These are phyloP conservation scores for Drosophila willistoni DNA, from an alignment of 1,140 invertebrate genomes.

Conservation along the genomic window DNA sequence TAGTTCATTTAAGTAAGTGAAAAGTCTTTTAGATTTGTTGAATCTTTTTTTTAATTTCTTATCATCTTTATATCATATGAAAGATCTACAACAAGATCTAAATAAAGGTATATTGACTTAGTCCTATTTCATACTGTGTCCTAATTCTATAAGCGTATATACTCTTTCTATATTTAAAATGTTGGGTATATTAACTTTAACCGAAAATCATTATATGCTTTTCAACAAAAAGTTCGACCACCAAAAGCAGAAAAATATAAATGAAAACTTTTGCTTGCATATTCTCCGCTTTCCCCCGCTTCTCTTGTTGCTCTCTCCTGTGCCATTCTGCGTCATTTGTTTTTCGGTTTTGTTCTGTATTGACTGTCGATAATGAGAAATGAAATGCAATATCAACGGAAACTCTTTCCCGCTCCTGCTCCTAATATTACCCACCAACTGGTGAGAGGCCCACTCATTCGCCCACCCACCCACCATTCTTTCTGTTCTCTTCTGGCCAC, in stretches of 20 bases:
- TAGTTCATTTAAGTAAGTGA: too few species aligned
- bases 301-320: neutral
- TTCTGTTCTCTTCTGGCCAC: neutral
- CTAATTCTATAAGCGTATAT: neutral
- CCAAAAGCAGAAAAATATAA: conserved; percentile 27
- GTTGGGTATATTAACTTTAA: neutral
- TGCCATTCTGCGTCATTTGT: neutral
- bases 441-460: too few species aligned
- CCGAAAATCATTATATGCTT: conserved; percentile 12
- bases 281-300: conserved; percentile 24
- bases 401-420: neutral
- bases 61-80: too few species aligned
- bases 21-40: too few species aligned
- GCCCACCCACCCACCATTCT: neutral
- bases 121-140: too few species aligned
- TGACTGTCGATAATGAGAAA: conserved; percentile 77
- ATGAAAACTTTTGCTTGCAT: conserved; percentile 65
- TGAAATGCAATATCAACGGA: conserved; percentile 57
- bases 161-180: neutral
- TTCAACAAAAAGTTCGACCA: neutral
- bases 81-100: too few species aligned
- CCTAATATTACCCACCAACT: too few species aligned
- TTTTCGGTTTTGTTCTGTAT: conserved; percentile 27
- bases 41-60: too few species aligned
- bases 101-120: too few species aligned